A percentile compares a stretch with the other conserved stretches of the same genome.
Evolutionary conservation across 2,113 vertebrate genomes (phyloP).

Genomic region (Python bivittatus): DNA sequence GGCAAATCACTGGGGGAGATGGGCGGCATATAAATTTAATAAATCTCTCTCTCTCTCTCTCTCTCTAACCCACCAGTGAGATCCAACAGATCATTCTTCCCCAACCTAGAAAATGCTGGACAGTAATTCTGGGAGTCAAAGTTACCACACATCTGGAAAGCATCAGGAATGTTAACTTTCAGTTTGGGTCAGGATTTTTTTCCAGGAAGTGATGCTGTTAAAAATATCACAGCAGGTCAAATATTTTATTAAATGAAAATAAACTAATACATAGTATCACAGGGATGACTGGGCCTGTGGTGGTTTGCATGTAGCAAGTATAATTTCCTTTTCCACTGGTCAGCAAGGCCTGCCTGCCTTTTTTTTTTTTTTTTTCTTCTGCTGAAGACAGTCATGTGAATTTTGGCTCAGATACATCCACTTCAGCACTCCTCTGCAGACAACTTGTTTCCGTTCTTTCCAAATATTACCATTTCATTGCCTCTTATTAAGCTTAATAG

Average conservation of each 20-base stretch:
- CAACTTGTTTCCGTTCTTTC: neutral
- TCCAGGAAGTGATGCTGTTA: neutral
- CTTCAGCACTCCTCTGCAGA: neutral
- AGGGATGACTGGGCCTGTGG: neutral
- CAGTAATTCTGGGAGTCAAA: neutral
- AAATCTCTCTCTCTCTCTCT: no score
- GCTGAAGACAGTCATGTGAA: neutral
- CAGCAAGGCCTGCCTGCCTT: neutral
- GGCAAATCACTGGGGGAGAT: neutral
- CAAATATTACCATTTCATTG: neutral
- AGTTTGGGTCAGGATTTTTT: neutral
- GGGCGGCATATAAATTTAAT: no score
- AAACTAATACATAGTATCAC: neutral
- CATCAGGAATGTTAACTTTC: neutral
- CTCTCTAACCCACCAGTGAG: neutral
- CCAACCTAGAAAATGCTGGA: neutral
- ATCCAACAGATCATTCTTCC: neutral
- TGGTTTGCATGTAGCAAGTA: neutral
- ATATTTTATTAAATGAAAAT: neutral
- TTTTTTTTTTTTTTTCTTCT: neutral
- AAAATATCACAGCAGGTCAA: neutral
- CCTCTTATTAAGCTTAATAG: neutral
- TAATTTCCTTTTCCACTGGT: neutral
- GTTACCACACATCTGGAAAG: neutral
- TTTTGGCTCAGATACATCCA: neutral